phyloP scores from a whole-genome alignment of 2,113 vertebrate species.

The Nesoenas mayeri region DNA sequence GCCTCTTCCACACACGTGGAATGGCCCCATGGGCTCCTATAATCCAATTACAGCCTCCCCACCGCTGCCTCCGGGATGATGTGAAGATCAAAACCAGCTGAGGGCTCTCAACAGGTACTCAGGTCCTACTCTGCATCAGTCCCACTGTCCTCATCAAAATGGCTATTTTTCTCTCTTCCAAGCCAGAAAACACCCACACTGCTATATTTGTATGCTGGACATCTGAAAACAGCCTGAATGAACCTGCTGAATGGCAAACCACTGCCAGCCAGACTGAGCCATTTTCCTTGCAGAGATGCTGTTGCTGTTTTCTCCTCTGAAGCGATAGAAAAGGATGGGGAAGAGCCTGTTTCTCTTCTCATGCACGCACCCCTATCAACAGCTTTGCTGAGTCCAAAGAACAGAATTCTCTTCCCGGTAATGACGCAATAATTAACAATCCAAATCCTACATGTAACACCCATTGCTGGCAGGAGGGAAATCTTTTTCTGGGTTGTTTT shows the following conservation, averaged over 20 bases:
- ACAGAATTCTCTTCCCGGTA: neutral
- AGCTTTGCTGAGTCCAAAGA: neutral
- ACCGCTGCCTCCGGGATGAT: neutral
- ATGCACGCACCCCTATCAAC: neutral
- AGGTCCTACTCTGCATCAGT: neutral
- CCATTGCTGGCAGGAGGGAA: neutral
- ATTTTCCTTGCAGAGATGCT: slow-evolving; percentile 2
- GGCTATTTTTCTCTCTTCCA: neutral
- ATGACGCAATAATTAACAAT: neutral
- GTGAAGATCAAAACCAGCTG: neutral
- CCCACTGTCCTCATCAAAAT: neutral
- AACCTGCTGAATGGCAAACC: slow-evolving; percentile 5
- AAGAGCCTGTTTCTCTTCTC: neutral
- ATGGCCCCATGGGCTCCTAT: neutral
- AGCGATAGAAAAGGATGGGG: neutral
- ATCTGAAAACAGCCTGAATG: slow-evolving; percentile 31
- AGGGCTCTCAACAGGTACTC: neutral
- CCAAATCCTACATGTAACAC: neutral
- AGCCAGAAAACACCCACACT: neutral
- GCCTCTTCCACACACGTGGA: neutral
- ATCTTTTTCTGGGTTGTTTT: neutral
- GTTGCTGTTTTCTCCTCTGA: neutral
- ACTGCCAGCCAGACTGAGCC: neutral
- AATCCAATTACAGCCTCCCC: neutral
- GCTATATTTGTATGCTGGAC: slow-evolving; percentile 24